Evolutionary conservation across 2,113 vertebrate species (phyloP).

Genomic region (Nanorana parkeri): DNA sequence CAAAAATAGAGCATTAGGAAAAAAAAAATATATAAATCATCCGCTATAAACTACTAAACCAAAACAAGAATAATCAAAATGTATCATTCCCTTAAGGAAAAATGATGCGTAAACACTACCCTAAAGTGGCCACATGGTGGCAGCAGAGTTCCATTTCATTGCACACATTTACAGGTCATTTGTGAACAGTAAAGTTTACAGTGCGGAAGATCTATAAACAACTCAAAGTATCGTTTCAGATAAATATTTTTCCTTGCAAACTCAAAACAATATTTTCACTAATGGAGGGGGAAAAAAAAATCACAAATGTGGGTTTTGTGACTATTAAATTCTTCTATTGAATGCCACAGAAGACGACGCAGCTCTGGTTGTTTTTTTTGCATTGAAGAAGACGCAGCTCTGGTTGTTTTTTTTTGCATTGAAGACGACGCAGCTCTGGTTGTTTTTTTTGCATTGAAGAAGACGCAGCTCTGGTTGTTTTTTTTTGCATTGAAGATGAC

Average conservation of each 20-base stretch:
- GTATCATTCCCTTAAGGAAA: slow-evolving; percentile 65
- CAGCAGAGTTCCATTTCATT: slow-evolving; percentile 45
- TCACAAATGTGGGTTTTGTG: background rate
- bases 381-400: too few relatives aligned
- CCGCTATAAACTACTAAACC: too few relatives aligned
- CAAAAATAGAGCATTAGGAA: too few relatives aligned
- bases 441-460: too few relatives aligned
- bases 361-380: too few relatives aligned
- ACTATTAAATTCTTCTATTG: background rate
- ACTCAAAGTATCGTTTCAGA: background rate
- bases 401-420: too few relatives aligned
- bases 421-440: too few relatives aligned
- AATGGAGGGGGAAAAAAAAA: background rate
- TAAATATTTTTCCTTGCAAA: background rate
- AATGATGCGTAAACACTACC: background rate
- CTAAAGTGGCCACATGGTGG: slow-evolving; percentile 58
- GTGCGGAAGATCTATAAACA: background rate
- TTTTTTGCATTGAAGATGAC: too few relatives aligned
- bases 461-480: too few relatives aligned
- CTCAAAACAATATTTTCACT: background rate
- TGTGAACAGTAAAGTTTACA: background rate
- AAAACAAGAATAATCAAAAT: too few relatives aligned
- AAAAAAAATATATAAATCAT: too few relatives aligned
- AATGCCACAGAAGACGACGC: background rate
- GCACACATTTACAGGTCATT: background rate